These are phyloP conservation scores for Cheilosia pagana DNA, from an alignment of 2,888 invertebrate genomes.

Conservation along the genomic window DNA sequence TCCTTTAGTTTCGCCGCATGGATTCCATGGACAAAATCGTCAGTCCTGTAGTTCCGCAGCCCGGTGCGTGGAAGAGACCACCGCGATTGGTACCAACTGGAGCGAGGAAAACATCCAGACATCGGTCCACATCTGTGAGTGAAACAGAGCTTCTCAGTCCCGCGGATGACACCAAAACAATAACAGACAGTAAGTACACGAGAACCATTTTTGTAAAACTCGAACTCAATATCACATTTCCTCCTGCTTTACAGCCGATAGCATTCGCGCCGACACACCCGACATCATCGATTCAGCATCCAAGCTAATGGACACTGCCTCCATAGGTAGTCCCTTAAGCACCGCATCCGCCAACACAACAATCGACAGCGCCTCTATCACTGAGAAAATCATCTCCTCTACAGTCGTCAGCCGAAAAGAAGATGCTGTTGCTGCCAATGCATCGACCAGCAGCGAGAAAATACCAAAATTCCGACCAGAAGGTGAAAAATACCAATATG, in stretches of 20 bases:
- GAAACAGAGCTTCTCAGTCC: constrained; percentile 84
- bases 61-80: constrained; percentile 91
- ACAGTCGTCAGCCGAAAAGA: constrained; percentile 27
- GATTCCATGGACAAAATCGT: constrained; percentile 94
- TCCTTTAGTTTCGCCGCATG: constrained; percentile 86
- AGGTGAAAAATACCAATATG: constrained; percentile 93
- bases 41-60: constrained; percentile 95
- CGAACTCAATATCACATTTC: neutral
- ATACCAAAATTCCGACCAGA: constrained; percentile 87
- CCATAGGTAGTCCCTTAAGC: constrained; percentile 62
- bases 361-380: constrained; percentile 27
- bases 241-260: constrained; percentile 77
- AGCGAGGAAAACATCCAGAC: constrained; percentile 80
- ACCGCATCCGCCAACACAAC: constrained; percentile 53
- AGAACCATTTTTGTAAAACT: neutral
- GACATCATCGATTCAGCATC: constrained; percentile 76
- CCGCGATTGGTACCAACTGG: constrained; percentile 82
- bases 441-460: constrained; percentile 43
- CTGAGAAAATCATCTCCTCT: constrained; percentile 30
- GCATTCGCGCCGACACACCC: constrained; percentile 80
- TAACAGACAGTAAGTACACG: constrained; percentile 66
- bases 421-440: constrained; percentile 2
- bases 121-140: constrained; percentile 84
- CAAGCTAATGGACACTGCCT: constrained; percentile 43
- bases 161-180: constrained; percentile 82